These are phyloP conservation scores for Dysidea cf. avara DNA, from an alignment of 37 sponge, comb jelly and placozoan species.

Conservation along the genomic window DNA sequence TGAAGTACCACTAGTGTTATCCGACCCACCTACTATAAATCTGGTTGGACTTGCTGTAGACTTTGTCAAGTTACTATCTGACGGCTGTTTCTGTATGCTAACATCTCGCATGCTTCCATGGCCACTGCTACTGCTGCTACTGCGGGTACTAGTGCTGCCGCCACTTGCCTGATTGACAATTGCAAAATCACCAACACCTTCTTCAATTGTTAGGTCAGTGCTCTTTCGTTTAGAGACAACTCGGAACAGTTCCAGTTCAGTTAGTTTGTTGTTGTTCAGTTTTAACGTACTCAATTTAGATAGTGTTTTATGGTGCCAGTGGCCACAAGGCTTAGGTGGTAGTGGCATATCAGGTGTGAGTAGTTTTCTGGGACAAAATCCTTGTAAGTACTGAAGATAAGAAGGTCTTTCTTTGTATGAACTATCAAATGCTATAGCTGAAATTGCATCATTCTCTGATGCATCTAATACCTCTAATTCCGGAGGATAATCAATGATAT, in stretches of 20 bases:
- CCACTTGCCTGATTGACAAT: background rate
- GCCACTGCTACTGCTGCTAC: constrained; percentile 16
- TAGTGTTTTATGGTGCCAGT: constrained; percentile 58
- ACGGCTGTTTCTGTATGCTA: background rate
- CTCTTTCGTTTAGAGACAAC: background rate
- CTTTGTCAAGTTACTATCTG: no score
- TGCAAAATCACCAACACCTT: background rate
- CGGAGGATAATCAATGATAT: constrained; percentile 61
- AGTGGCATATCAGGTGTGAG: background rate
- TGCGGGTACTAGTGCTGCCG: background rate
- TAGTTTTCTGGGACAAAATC: constrained; percentile 33
- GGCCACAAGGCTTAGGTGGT: constrained; percentile 39
- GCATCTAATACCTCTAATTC: constrained; percentile 68
- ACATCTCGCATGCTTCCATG: background rate
- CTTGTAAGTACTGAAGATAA: background rate
- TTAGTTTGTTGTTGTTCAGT: constrained; percentile 58
- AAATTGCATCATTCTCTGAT: constrained; percentile 43
- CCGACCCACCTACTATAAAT: no score
- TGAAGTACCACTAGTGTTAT: no score
- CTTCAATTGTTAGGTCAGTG: background rate
- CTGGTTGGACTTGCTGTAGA: no score
- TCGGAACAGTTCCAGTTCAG: constrained; percentile 57
- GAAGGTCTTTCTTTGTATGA: background rate
- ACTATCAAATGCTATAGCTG: constrained; percentile 37
- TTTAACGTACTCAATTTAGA: constrained; percentile 52